Conservation (phyloP, 2,113 vertebrate genomes). For the Struthio camelus region DNA sequence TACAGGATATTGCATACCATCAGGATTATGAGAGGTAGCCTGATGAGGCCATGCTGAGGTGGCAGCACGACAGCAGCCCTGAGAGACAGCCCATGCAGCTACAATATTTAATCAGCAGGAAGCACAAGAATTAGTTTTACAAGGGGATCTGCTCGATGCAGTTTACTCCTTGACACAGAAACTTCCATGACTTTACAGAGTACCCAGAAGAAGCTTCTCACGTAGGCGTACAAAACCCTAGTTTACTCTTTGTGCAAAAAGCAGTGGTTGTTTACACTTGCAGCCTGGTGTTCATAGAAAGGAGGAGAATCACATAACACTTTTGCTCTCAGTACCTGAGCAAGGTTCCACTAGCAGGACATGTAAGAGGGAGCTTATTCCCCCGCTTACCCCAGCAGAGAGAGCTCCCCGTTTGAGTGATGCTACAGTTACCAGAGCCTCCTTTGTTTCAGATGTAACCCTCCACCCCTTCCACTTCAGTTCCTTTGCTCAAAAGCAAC, state of each 20-base stretch:
- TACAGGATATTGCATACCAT: too few species aligned
- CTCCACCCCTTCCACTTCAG: too few species aligned
- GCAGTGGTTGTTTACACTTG: neutral
- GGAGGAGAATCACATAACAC: neutral
- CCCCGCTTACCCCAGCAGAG: neutral
- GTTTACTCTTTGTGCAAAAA: neutral
- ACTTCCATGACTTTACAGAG: neutral
- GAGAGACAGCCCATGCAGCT: neutral
- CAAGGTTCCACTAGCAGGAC: neutral
- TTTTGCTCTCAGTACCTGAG: neutral
- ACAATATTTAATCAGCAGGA: neutral
- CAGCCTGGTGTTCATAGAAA: neutral
- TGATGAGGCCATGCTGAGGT: too few species aligned
- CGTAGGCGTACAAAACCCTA: neutral
- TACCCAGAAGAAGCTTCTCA: neutral
- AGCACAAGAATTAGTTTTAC: neutral
- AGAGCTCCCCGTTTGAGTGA: neutral
- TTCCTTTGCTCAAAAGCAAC: neutral
- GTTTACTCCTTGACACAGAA: neutral
- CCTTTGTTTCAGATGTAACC: neutral
- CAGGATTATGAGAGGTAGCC: rapidly evolving
- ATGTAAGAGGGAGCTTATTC: neutral
- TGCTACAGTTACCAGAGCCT: neutral
- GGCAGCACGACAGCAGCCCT: neutral
- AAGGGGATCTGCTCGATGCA: neutral